These are phyloP conservation scores for Lepidonotus clava DNA, from an alignment of 2,888 invertebrate species.

Conservation along the genomic window DNA sequence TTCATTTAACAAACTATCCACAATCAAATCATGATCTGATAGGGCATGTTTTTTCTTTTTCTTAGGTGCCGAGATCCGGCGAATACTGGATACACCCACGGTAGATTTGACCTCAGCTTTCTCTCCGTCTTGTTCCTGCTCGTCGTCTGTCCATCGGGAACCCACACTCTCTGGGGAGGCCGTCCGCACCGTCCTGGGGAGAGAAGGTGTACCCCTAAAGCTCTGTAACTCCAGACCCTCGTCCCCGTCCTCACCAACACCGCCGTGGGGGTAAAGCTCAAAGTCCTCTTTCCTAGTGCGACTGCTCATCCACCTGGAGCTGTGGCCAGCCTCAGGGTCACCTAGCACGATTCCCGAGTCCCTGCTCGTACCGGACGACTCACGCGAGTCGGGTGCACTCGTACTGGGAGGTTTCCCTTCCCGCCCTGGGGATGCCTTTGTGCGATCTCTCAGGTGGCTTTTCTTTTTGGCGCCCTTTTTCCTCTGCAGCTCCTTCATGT, in stretches of 20 bases:
- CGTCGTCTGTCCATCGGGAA: conserved; percentile 29
- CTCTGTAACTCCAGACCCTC: background rate
- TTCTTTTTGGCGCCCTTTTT: conserved; percentile 42
- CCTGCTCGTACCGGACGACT: conserved; percentile 67
- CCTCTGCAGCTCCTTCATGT: conserved; percentile 17
- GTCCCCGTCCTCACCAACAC: background rate
- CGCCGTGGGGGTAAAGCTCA: too few species aligned
- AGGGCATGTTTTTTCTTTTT: conserved; percentile 46
- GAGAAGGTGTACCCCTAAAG: background rate
- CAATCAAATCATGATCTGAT: conserved; percentile 10
- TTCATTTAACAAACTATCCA: conserved; percentile 22
- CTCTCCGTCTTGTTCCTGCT: background rate
- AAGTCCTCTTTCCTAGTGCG: background rate
- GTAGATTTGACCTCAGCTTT: background rate
- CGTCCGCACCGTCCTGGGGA: background rate
- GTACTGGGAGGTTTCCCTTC: background rate
- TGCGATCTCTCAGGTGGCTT: background rate
- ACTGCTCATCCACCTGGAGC: background rate
- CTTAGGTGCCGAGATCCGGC: conserved; percentile 38
- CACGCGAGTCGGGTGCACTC: conserved; percentile 55
- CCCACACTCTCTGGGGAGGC: background rate
- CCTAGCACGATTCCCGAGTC: conserved; percentile 68
- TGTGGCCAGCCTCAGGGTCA: background rate
- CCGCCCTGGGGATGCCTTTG: background rate
- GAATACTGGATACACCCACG: conserved; percentile 4